These are phyloP conservation scores for Pachyuromys duprasi DNA, from an alignment of 2,797 vertebrate species.

Conservation along the genomic window DNA sequence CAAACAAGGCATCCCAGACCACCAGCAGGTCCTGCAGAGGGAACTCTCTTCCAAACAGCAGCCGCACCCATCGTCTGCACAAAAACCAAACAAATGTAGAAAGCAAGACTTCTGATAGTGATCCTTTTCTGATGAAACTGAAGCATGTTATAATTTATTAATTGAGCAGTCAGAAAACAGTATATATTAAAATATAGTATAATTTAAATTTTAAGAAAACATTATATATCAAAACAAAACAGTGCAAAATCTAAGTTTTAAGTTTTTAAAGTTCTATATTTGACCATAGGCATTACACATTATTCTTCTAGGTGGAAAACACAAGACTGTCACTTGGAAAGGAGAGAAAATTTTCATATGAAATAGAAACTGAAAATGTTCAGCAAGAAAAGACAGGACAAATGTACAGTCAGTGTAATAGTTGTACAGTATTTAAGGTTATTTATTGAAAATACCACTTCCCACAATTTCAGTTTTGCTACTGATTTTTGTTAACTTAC, in stretches of 20 bases:
- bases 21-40: slow-evolving; percentile 97
- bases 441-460: slow-evolving; percentile 25
- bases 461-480: not conserved
- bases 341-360: not conserved
- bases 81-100: slow-evolving; percentile 52
- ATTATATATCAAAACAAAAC: not conserved
- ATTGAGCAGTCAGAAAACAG: slow-evolving; percentile 16
- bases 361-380: slow-evolving; percentile 24
- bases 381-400: not conserved
- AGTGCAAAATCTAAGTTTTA: slow-evolving; percentile 41
- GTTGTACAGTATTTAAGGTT: not conserved
- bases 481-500: not conserved
- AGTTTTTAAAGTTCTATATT: not conserved
- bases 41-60: slow-evolving; percentile 97
- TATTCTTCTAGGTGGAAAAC: slow-evolving; percentile 9
- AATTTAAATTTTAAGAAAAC: slow-evolving; percentile 36
- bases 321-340: slow-evolving; percentile 4
- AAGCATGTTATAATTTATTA: slow-evolving; percentile 25
- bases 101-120: not conserved
- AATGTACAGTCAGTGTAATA: not conserved
- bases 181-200: not conserved
- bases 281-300: slow-evolving; percentile 23
- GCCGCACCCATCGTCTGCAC: slow-evolving; percentile 96
- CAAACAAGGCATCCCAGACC: slow-evolving; percentile 98
- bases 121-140: slow-evolving; percentile 24